Evolutionary conservation across 1,140 invertebrate genomes (phyloP), one percentile per base, ranked within the genome.

Genomic region (Samia ricini): DNA sequence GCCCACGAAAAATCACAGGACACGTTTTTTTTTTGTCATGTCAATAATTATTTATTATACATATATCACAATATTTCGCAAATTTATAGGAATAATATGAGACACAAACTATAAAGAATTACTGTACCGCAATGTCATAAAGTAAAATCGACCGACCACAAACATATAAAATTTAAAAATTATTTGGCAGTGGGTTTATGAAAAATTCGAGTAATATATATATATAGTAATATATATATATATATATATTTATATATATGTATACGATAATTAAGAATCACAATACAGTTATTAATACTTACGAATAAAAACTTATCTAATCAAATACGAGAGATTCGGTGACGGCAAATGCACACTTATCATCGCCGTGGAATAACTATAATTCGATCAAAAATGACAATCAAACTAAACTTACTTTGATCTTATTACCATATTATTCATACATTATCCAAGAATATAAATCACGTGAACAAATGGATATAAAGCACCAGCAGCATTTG

Each of bases 271-370:
- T 79, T 79, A 85, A 80, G 72, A 78, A 86, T 88, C 83, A 88
- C 85, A 88, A 83, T 88, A 88, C 81, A 82, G 77, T 82, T 87
- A 42, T 42, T n/a, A 87, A 85, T 89, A 87, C 86, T 89, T 86
- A 89, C 55, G 67, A 82, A 79, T 87, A 79, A 18, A 76, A 83
- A 82, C 77, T 85, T 83, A 85, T 65, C 71, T 83, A 82, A 83
- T 76, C 69, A 81, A 84, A 83, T 86, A 85, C 71, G 72, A 80
- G 68, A 80, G 68, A 80, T 78, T 63, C 76, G 74, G 77, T 79
- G 76, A 79, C 78, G 68, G 57, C 66, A 64, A 56, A 66, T 78
- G 78, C 77, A 77, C 83, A 77, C 78, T 74, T 12, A 15, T 15
- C 26, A 29, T 29, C 4, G 26, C 10, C 2, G 1, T n/a, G n/a